Evolutionary conservation across 2,797 vertebrate species (phyloP).

Genomic region (Cichlasoma orientale): DNA sequence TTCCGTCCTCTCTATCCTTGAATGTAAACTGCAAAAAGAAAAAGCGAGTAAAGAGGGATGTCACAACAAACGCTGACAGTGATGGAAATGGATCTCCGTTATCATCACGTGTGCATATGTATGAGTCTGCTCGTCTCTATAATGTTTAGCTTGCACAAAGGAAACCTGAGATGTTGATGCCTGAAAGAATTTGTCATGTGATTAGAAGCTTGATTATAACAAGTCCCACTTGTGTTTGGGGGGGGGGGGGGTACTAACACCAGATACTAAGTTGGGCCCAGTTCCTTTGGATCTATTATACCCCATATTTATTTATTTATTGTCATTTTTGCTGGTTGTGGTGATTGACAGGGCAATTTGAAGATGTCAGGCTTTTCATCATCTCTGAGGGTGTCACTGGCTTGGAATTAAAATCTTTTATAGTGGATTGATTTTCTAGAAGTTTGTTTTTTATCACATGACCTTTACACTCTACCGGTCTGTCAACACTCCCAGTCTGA

Average conservation of each 20-base stretch:
- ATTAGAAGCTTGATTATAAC: conserved; percentile 16
- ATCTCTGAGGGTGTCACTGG: conserved; percentile 71
- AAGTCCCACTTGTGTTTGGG: conserved; percentile 7
- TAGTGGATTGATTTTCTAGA: conserved; percentile 67
- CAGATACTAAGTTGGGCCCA: not conserved
- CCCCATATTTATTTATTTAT: conserved; percentile 54
- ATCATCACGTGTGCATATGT: not conserved
- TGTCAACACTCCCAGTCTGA: conserved; percentile 42
- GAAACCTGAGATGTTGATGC: not conserved
- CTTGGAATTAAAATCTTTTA: conserved; percentile 77
- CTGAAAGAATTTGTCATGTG: conserved; percentile 5
- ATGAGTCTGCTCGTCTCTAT: not conserved
- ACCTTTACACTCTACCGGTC: conserved; percentile 60
- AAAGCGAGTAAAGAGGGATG: conserved; percentile 26
- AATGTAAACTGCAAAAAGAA: conserved; percentile 27
- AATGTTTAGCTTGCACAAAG: not conserved
- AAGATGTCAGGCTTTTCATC: conserved; percentile 76
- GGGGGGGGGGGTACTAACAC: not conserved
- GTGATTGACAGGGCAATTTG: conserved; percentile 85
- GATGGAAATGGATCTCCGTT: conserved; percentile 2
- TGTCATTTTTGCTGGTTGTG: conserved; percentile 59
- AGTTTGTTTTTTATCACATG: conserved; percentile 47
- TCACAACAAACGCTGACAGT: conserved; percentile 18
- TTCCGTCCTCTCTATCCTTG: conserved; percentile 8
- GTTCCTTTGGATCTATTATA: conserved; percentile 45